Conservation (phyloP, 2,797 vertebrate species). For the Liparis tanakae region DNA sequence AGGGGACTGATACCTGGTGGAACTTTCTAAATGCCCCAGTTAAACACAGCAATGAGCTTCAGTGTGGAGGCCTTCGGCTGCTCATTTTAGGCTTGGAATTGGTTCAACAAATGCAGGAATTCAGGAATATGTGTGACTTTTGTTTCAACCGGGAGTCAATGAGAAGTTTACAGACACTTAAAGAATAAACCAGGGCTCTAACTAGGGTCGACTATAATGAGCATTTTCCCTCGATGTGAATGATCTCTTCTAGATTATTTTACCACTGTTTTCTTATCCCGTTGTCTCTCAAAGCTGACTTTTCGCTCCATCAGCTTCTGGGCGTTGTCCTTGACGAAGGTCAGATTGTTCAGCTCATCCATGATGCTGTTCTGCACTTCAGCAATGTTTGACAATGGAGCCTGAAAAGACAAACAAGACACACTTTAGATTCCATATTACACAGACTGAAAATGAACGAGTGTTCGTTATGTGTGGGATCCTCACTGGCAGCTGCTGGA, state of each 20-base stretch:
- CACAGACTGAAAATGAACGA: not conserved
- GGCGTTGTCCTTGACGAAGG: conserved; percentile 91
- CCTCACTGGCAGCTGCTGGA: conserved; percentile 86
- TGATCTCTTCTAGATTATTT: not conserved
- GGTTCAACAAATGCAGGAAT: conserved; percentile 19
- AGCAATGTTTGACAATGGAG: conserved; percentile 85
- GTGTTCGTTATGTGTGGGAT: not conserved
- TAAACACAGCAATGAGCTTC: conserved; percentile 48
- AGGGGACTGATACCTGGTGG: conserved; percentile 26
- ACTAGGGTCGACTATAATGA: not conserved
- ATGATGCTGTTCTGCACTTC: conserved; percentile 92
- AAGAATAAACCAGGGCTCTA: not conserved
- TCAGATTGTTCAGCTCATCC: conserved; percentile 90
- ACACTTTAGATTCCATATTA: not conserved
- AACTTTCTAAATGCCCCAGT: conserved; percentile 34
- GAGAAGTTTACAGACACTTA: not conserved
- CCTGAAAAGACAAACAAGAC: conserved; percentile 63
- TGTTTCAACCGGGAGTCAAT: conserved; percentile 9
- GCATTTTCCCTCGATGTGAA: not conserved
- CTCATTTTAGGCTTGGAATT: conserved; percentile 30
- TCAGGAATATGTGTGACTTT: conserved; percentile 16
- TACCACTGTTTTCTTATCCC: conserved; percentile 80
- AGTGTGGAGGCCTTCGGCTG: conserved; percentile 31
- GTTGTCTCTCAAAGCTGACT: conserved; percentile 92
- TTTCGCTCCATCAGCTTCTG: conserved; percentile 93